Conservation (phyloP, 2,113 vertebrate genomes). For the Ptyas mucosa region DNA sequence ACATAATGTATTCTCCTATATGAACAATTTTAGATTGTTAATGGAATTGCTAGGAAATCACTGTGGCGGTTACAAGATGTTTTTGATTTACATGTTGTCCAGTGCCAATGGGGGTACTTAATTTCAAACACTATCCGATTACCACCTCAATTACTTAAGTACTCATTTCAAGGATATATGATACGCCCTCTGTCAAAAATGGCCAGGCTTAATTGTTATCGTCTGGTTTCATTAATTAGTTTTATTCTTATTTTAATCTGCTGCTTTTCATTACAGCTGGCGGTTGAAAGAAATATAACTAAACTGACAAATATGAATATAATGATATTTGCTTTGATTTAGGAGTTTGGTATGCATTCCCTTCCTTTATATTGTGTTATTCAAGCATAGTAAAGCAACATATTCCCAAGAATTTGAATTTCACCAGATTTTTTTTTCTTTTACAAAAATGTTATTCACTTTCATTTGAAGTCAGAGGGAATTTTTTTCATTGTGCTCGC, state of each 20-base stretch:
- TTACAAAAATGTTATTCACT: background rate
- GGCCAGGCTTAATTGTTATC: background rate
- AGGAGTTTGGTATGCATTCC: background rate
- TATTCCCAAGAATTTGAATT: background rate
- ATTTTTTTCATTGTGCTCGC: background rate
- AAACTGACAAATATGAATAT: background rate
- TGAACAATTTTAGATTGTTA: background rate
- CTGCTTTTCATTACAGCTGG: background rate
- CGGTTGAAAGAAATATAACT: background rate
- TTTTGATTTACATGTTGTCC: background rate
- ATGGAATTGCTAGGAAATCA: background rate
- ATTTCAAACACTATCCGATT: background rate
- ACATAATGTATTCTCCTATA: background rate
- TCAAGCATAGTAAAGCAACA: background rate
- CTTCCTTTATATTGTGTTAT: background rate
- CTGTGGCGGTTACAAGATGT: background rate
- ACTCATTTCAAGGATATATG: constrained; percentile 12
- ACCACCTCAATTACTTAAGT: background rate
- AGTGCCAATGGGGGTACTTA: background rate
- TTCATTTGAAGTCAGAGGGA: background rate
- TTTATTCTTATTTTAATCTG: background rate
- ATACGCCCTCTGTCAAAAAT: background rate
- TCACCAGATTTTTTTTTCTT: background rate
- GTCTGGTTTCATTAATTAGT: constrained; percentile 12
- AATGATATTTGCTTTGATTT: background rate